Base-by-base conservation (phyloP, 2,888 invertebrate species). In the Melipona beecheii region DNA sequence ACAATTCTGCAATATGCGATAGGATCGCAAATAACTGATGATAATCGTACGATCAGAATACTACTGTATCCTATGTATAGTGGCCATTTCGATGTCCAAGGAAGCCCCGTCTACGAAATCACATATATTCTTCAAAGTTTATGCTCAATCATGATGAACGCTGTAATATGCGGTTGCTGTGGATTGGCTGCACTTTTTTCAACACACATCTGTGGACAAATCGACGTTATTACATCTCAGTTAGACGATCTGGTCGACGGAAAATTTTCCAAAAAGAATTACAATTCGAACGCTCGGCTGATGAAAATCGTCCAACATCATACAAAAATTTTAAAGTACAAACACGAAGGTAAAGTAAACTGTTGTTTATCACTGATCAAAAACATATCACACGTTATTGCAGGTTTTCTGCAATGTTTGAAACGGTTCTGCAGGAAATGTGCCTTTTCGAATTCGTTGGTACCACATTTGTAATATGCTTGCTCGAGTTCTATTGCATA, bases 401-500 rank as follows among this genome's bases (percentile, higher is more conserved):
- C 9, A 87, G 87, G 49, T 86, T 87, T 60, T 83, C 86, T 15
- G 58, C 49, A 27, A n/a, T 56, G 11, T 71, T 86, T 2, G 82
- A 86, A 31, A 49, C 80, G 36, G 78, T 91, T 64, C 69, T 93
- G 62, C 91, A 89, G 24, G 90, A 89, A 66, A 86, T 93, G 56
- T 92, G 91, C 56, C 85, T 93, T 21, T 82, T 92, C 11, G 92
- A 93, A 84, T 85, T 93, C 24, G 68, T 92, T 19, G 92, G 91
- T 6, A 91, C 92, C n/a, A 93, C 92, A 0, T 81, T 93, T 76
- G 90, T 91, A 68, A 91, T 93, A 65, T 93, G 93, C 64, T 88
- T 93, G 54, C 84, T 93, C 15, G 92, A 91, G 77, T 93, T 91
- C 85, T 92, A 91, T 65, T 89, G 91, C 52, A 89, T 93, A 65